These are phyloP conservation scores for Lathronympha strigana DNA, from an alignment of 2,888 invertebrate species.

Conservation along the genomic window DNA sequence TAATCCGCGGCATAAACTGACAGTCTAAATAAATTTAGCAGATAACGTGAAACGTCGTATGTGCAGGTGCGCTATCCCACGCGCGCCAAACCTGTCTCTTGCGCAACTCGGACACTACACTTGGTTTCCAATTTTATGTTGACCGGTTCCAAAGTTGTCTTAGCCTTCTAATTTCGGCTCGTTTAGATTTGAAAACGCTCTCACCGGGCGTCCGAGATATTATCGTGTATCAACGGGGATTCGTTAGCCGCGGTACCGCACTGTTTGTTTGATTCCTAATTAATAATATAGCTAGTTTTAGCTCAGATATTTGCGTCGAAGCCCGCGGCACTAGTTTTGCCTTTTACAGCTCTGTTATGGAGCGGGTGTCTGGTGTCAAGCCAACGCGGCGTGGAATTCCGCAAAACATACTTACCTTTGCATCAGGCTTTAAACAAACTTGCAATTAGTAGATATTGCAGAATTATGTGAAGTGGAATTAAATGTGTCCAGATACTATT, in stretches of 20 bases:
- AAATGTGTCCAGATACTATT: background rate
- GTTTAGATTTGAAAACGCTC: conserved; percentile 80
- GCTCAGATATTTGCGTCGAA: conserved; percentile 23
- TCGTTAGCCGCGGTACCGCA: conserved; percentile 26
- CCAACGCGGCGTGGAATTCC: conserved; percentile 12
- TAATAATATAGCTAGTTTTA: conserved; percentile 31
- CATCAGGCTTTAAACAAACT: conserved; percentile 1
- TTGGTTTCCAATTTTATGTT: conserved; percentile 84
- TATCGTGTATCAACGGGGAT: conserved; percentile 38
- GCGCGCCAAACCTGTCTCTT: conserved; percentile 80
- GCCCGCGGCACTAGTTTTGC: conserved; percentile 29
- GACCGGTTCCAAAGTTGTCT: conserved; percentile 82
- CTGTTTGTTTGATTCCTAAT: conserved; percentile 32
- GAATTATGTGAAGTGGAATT: background rate
- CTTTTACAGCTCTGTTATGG: conserved; percentile 34
- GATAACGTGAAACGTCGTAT: conserved; percentile 57
- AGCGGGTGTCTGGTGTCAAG: conserved; percentile 27
- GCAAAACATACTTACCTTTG: conserved; percentile 16
- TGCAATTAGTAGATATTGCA: conserved; percentile 8
- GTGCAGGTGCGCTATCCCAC: conserved; percentile 67
- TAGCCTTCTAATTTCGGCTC: conserved; percentile 83
- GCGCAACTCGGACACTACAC: conserved; percentile 80
- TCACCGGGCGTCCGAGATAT: conserved; percentile 37
- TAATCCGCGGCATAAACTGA: conserved; percentile 73
- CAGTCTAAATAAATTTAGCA: conserved; percentile 66